phyloP scores from a whole-genome alignment of 1,140 invertebrate species.

The Batillaria attramentaria region DNA sequence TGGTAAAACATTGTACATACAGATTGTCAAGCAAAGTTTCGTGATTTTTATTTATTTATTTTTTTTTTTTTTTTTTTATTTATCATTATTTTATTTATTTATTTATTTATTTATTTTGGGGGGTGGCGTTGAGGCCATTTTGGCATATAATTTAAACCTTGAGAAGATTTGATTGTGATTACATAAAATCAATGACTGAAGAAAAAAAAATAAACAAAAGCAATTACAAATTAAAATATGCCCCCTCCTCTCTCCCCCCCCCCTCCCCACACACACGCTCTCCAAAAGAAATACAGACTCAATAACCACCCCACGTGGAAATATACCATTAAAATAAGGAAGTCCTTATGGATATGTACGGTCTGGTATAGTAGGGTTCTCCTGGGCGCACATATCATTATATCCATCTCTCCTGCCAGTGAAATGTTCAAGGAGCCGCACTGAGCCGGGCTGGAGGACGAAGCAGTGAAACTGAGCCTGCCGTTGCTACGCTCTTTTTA shows the following conservation, averaged over 20 bases:
- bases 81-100: neutral
- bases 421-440: too few relatives aligned
- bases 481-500: too few relatives aligned
- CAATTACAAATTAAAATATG: neutral
- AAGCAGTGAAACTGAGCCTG: too few relatives aligned
- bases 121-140: neutral
- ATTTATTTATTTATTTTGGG: neutral
- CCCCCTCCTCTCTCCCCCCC: neutral
- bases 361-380: too few relatives aligned
- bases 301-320: too few relatives aligned
- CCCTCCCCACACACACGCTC: neutral
- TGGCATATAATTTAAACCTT: neutral
- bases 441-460: too few relatives aligned
- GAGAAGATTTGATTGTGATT: neutral
- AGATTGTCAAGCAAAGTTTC: neutral
- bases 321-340: too few relatives aligned
- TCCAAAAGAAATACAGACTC: too few relatives aligned
- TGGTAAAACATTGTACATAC: slow-evolving; percentile 5
- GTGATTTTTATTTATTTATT: neutral
- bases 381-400: too few relatives aligned
- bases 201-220: neutral
- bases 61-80: neutral
- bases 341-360: too few relatives aligned
- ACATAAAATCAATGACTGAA: neutral
- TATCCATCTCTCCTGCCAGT: too few relatives aligned